Evolutionary conservation across 2,113 vertebrate genomes (phyloP).

Genomic region (Danio rerio): DNA sequence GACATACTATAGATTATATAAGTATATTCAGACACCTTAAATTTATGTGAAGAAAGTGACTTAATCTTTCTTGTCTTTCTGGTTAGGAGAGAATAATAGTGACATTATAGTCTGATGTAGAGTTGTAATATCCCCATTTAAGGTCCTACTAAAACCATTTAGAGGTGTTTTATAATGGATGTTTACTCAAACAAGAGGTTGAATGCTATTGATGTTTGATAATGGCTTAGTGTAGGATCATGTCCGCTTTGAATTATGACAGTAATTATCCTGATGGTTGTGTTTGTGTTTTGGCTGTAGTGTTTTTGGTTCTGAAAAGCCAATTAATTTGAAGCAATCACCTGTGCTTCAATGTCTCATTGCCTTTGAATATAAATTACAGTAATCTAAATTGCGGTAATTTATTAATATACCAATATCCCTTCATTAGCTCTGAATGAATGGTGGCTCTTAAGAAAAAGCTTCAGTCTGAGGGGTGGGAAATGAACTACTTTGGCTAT

Average conservation of each 20-base stretch:
- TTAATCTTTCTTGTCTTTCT: too few species aligned
- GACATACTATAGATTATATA: too few species aligned
- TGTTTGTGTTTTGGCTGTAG: slow-evolving; percentile 1
- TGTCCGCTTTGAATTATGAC: slow-evolving; percentile 17
- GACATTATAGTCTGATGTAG: too few species aligned
- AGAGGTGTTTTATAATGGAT: background rate
- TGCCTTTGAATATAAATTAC: slow-evolving; percentile 2
- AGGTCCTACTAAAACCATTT: too few species aligned
- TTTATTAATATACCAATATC: slow-evolving; percentile 3
- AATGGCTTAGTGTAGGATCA: slow-evolving; percentile 30
- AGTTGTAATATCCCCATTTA: too few species aligned
- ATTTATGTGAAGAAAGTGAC: too few species aligned
- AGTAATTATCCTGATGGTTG: slow-evolving; percentile 28
- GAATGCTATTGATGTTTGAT: slow-evolving; percentile 10
- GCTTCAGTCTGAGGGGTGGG: background rate
- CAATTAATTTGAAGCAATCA: slow-evolving; percentile 8
- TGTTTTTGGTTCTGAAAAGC: slow-evolving; percentile 9
- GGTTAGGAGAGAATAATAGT: too few species aligned
- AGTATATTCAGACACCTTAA: too few species aligned
- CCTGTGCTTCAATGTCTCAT: background rate
- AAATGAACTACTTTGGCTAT: background rate
- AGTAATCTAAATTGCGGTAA: slow-evolving; percentile 14
- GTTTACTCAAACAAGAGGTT: background rate
- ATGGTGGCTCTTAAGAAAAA: background rate
- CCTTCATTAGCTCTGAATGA: background rate